Evolutionary conservation across 2,797 vertebrate species (phyloP).

Genomic region (Characodon lateralis): DNA sequence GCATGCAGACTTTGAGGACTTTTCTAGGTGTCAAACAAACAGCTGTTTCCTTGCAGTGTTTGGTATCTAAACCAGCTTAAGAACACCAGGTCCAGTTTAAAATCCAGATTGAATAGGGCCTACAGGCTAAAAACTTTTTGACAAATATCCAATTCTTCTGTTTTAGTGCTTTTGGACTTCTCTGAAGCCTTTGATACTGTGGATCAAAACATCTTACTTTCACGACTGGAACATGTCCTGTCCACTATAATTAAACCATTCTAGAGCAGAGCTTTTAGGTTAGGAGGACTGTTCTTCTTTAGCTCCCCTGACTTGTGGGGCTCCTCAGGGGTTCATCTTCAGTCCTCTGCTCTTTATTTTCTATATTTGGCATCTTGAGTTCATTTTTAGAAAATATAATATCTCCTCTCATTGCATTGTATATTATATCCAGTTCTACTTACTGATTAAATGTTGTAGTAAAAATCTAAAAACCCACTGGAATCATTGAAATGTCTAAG

Average conservation of each 20-base stretch:
- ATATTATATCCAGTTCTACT: not conserved
- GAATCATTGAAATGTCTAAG: not conserved
- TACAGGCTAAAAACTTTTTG: too few relatives aligned
- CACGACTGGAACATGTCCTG: not conserved
- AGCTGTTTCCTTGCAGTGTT: not conserved
- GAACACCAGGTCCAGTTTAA: too few relatives aligned
- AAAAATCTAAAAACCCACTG: not conserved
- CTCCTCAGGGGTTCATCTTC: not conserved
- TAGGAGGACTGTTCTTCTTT: not conserved
- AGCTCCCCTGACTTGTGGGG: not conserved
- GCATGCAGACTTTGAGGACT: not conserved
- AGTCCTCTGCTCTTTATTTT: not conserved
- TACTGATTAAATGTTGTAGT: not conserved
- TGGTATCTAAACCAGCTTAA: too few relatives aligned
- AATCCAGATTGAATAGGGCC: too few relatives aligned
- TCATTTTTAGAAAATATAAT: not conserved
- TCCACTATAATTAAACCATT: slow-evolving; percentile 3
- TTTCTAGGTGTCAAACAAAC: not conserved
- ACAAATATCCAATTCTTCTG: too few relatives aligned
- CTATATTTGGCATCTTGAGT: too few relatives aligned
- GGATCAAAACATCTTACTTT: too few relatives aligned
- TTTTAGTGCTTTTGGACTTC: too few relatives aligned
- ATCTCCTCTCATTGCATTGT: not conserved
- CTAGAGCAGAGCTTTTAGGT: not conserved
- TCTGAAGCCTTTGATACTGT: too few relatives aligned